Base-by-base conservation (phyloP, 2,113 vertebrate species). In the Centropus bengalensis region DNA sequence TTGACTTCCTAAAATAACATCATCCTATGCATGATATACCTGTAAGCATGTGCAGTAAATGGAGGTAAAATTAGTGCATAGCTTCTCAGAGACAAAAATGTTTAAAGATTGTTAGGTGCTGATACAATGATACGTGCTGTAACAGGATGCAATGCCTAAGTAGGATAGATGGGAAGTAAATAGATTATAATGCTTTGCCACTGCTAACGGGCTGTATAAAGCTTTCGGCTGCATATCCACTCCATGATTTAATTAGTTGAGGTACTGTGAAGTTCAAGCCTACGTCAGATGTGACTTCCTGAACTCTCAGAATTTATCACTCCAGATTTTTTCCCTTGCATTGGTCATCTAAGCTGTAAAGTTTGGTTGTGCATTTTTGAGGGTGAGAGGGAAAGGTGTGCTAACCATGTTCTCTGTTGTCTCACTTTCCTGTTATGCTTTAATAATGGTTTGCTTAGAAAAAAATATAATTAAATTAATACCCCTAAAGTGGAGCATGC, bases 1-100 rank as follows among this genome's bases (percentile, higher is more conserved):
- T 97, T 93, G 89, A 86, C 94, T 96, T 94, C 78, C 56, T 83
- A 47, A 90, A 95, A 94, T 95, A 93, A 71, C 83, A 63, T 27
- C 52, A 45, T 73, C 49, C 62, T 77, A 3, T 62, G 66, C 58
- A 10, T 56, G 78, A 33, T 69, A 42, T 13, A 84, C 75, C 71
- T 82, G 30, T 62, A 44, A 66, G 79, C 26, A 55, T 0, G 0
- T 77, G 63, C 40, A 51, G 51, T 52, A 64, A 73, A 36, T 24
- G 21, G 49, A 58, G 70, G 63, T 87, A 42, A 30, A 85, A 70
- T 17, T 4, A 0, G 38, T 69, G n/a, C 6, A 4, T 10, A 79
- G 42, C 55, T 87, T 82, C 2, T 2, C 33, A 85, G 81, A 26
- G 42, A 60, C 17, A 73, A 32, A 67, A 71, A 44, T 32, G 28